Base-by-base conservation (phyloP, 2,113 vertebrate genomes). In the Brachionichthys hirsutus region DNA sequence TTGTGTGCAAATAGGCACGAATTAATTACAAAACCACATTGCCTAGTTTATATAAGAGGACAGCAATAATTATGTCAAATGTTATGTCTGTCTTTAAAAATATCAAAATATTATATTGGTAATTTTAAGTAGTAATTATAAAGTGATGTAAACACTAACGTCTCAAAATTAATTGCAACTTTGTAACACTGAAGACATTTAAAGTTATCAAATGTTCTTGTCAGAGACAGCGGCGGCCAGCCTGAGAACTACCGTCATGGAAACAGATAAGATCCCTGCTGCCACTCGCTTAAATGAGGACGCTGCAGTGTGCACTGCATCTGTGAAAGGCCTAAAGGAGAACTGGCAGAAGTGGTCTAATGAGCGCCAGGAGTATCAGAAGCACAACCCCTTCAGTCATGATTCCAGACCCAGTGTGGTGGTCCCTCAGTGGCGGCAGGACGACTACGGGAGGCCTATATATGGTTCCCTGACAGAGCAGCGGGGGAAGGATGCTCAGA, bases 301-400 rank as follows among this genome's bases (percentile, higher is more conserved):
- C 51, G 44, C 62, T 3, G 72, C 75, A 9, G 67, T n/a, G 11
- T 49, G 70, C 59, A 51, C 47, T 1, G 80, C 68, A 4, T 90
- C 86, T 0, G 93, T 95, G 19, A 91, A 87, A 67, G 86, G 90
- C 49, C 72, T 95, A 63, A 93, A 89, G 73, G 88, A 90, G 53
- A 92, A 87, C 2, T 97, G 95, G 94, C 93, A 94, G 86, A 93
- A 75, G 75, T 95, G 94, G 94, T 93, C 90, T 34, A 85, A 89
- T 3, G 89, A 93, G 60, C 93, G 82, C 63, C 70, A 73, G n/a
- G 90, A 92, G 40, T 92, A 93, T 77, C 94, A 96, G 87, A 92
- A 86, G 67, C 85, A 84, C 65, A 97, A 97, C 75, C 94, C 94
- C 0, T 97, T 96, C 85, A 94, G 93, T 69, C 87, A 81, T 0